Base-by-base conservation (phyloP, 2,888 invertebrate species). In the Platerodrilus igneus region DNA sequence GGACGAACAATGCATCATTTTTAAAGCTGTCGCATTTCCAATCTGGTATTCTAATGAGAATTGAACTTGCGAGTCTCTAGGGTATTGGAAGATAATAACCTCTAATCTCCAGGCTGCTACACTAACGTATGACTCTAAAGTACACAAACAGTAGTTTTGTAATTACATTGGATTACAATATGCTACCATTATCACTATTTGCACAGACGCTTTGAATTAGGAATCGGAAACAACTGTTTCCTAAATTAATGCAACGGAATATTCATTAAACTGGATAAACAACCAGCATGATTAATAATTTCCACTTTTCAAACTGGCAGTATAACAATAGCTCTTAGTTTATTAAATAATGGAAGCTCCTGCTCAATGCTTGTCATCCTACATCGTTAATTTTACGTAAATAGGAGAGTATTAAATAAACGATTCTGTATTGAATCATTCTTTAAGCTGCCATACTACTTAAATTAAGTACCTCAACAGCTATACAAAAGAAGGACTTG, bases 181-280 rank as follows among this genome's bases (percentile, higher is more conserved):
- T 40, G 40, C 36, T 44, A 44, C 44, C 44, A 44, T 44, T 44
- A 44, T 44, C 44, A 44, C 44, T 44, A 44, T 44, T 44, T 44
- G 44, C 44, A 44, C 44, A 44, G 44, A 44, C 39, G 44, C 44
- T 44, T 40, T 40, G 39, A 39, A 36, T 40, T 40, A 44, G 39
- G 23, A 39, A 36, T 29, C 36, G 44, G 44, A 40, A 44, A 44
- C 44, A 44, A 44, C 44, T 44, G 44, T 44, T 44, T 44, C 44
- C 44, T 43, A 39, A 32, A 40, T 44, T 44, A 44, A 40, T 40
- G 44, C 37, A 40, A 36, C 40, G 29, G 40, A 44, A 44, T 44
- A 44, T 44, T 44, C 44, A 44, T 44, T 44, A 44, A 40, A 23
- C 33, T 40, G 40, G 31, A 44, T 44, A 44, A 44, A 44, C 44